A percentile compares a stretch with the other conserved stretches of the same genome.
These are phyloP conservation scores for Naja naja DNA, from an alignment of 2,113 vertebrate species.

Conservation along the genomic window DNA sequence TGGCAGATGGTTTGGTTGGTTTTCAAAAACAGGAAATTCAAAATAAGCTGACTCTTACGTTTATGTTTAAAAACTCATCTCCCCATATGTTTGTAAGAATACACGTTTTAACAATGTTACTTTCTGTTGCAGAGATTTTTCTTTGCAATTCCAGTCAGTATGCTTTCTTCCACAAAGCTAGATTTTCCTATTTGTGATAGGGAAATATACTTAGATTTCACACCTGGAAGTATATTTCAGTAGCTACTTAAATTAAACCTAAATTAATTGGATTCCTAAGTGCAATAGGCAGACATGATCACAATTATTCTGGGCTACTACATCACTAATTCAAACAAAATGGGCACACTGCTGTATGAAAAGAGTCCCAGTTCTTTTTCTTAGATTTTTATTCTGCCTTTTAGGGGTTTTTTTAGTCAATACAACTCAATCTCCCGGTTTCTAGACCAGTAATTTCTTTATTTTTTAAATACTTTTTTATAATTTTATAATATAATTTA, in stretches of 20 bases:
- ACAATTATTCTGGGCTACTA: neutral
- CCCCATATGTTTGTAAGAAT: slow-evolving; percentile 6
- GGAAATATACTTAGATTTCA: neutral
- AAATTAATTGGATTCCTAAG: neutral
- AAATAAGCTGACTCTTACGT: neutral
- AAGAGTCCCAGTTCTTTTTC: neutral
- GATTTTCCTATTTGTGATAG: neutral
- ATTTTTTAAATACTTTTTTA: neutral
- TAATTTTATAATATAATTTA: neutral
- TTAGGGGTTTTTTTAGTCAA: neutral
- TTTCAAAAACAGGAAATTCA: slow-evolving; percentile 19
- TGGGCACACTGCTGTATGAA: neutral
- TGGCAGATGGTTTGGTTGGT: neutral
- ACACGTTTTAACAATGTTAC: neutral
- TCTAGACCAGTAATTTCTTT: neutral
- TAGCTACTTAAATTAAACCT: neutral
- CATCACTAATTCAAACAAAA: neutral
- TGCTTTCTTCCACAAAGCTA: neutral
- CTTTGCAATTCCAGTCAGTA: neutral
- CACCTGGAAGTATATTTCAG: neutral
- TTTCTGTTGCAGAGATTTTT: slow-evolving; percentile 33
- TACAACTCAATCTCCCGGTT: neutral
- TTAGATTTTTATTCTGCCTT: neutral
- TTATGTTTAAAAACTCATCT: slow-evolving; percentile 2
- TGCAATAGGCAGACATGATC: neutral